Evolutionary conservation across 2,888 invertebrate genomes (phyloP), one percentile per base, ranked within the genome.

Genomic region (Gastracanthus pulcherrimus): DNA sequence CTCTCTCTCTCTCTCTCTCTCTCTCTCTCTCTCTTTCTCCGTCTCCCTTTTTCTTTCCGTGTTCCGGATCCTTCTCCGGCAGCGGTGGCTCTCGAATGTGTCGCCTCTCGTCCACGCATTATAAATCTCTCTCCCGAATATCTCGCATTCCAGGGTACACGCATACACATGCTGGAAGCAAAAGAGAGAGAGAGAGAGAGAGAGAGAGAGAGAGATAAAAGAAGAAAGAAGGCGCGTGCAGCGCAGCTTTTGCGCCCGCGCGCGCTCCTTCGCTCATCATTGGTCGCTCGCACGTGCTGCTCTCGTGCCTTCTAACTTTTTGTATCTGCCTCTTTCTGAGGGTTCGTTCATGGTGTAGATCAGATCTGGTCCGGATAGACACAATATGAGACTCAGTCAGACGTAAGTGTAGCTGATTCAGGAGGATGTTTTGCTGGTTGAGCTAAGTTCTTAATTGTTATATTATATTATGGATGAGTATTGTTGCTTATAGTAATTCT

Each of bases 111-210:
- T 69, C 36, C 60, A 48, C 48, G 67, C 58, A 75, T 80, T 62
- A 81, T 81, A 81, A 77, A 81, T 81, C 76, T 81, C 81, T 48
- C 72, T 23, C 76, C n/a, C 55, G 36, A 80, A 80, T 80, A 80
- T 80, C 70, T 80, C 29, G 75, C 48, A 62, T 80, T 75, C 62
- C 74, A n/a, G 34, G 38, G 31, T n/a, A 7, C 38, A 55, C 26
- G 11, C 31, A n/a, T 13, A 31, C 58, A 48, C 38, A 34, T 19
- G 34, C 70, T 16, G 7, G 13, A 36, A n/a, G 69, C 23, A 29
- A 36, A 23, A 51, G 31, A 31, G 67, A 69, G 19, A 31, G 48
- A 69, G 48, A 67, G 23, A 11, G 45, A 4, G 19, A 38, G 31
- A 23, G 4, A 58, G 3, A 55, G 3, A 34, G 36, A 31, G 31